Base-by-base conservation (phyloP, 2,113 vertebrate genomes). In the Plotosus lineatus region DNA sequence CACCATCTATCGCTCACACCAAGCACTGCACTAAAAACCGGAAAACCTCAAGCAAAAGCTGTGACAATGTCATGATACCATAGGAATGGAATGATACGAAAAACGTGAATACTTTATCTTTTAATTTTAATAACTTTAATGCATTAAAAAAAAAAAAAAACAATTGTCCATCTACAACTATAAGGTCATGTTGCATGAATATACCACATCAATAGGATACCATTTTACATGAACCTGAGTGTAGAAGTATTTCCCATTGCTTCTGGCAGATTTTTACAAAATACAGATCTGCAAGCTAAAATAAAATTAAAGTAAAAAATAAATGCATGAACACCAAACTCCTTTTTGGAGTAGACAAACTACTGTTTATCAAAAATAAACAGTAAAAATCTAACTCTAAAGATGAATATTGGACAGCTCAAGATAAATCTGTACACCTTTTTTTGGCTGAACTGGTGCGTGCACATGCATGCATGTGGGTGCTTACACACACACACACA, bases 1-100 rank as follows among this genome's bases (percentile, higher is more conserved):
- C 79, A 44, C 88, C 87, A 75, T 48, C 88, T 85, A 78, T 58
- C 75, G 51, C 63, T 33, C 36, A 28, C 9, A n/a, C 19, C 1
- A 40, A 65, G 38, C 28, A 87, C 69, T 85, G 76, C 88, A 82
- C 23, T 26, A 80, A 26, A 28, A 11, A 33, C 69, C 46, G 31
- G 15, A n/a, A n/a, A n/a, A 51, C 23, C 23, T 6, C 15, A 3
- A 15, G 17, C 31, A 63, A 36, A 36, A 15, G n/a, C 66, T 48
- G 66, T 28, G 8, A 46, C 1, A 3, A 72, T 4, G 10, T 4
- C 44, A 33, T 11, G 2, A 69, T 26, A 68, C 23, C 11, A 21
- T 50, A 31, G 3, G 0, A 31, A 28, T 44, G n/a, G 0, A 71
- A 3, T 28, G 1, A 5, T 44, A 21, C 23, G 11, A 42, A 68